Evolutionary conservation across 2,113 vertebrate genomes (phyloP).

Genomic region (Caranx melampygus): DNA sequence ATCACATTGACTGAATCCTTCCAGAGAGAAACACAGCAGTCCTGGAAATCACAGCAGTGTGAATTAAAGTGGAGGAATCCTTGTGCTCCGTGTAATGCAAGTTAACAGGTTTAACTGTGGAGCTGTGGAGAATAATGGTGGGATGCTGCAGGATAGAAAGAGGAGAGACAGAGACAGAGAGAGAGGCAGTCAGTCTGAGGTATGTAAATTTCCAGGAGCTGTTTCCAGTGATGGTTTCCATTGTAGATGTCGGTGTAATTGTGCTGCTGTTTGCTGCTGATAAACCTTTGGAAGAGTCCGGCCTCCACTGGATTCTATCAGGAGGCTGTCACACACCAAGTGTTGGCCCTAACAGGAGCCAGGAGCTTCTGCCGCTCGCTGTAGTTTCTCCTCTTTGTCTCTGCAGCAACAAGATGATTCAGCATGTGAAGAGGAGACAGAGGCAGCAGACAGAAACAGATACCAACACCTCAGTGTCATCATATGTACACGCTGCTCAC

Average conservation of each 20-base stretch:
- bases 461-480: slow-evolving; percentile 52
- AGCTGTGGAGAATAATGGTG: slow-evolving; percentile 35
- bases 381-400: slow-evolving; percentile 22
- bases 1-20: slow-evolving; percentile 13
- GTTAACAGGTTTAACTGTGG: slow-evolving; percentile 57
- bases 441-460: slow-evolving; percentile 50
- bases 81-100: slow-evolving; percentile 30
- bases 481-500: slow-evolving; percentile 7
- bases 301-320: slow-evolving; percentile 74
- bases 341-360: slow-evolving; percentile 40
- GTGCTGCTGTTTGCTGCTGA: slow-evolving; percentile 75
- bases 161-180: not conserved
- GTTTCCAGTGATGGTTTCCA: slow-evolving; percentile 58
- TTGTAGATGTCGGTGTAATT: slow-evolving; percentile 70
- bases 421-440: slow-evolving; percentile 26
- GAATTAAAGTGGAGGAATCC: slow-evolving; percentile 41
- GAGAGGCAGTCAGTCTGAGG: slow-evolving; percentile 17
- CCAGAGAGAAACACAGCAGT: slow-evolving; percentile 27
- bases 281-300: slow-evolving; percentile 74
- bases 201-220: slow-evolving; percentile 48
- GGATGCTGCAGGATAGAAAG: slow-evolving; percentile 39
- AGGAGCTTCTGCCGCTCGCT: slow-evolving; percentile 18
- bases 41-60: slow-evolving; percentile 17
- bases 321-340: slow-evolving; percentile 50
- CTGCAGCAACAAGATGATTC: slow-evolving; percentile 12